A percentile compares a stretch with the other conserved stretches of the same genome.
phyloP scores from a whole-genome alignment of 1,140 invertebrate genomes.

The Caerostris extrusa region DNA sequence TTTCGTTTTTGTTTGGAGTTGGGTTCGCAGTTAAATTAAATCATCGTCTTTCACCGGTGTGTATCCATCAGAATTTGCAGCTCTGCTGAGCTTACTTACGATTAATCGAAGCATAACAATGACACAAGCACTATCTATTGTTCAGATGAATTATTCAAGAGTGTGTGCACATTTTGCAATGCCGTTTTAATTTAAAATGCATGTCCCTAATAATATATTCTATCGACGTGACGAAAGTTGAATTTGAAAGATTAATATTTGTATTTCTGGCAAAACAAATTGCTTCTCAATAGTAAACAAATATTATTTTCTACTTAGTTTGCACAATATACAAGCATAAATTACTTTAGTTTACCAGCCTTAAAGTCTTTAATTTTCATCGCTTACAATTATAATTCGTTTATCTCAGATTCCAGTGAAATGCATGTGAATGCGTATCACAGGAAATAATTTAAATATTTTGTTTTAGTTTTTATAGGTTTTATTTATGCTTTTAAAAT shows the following conservation, averaged over 20 bases:
- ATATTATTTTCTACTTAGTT: background rate
- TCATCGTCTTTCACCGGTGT: constrained; percentile 9
- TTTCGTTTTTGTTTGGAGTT: background rate
- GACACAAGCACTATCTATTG: background rate
- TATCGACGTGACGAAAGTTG: background rate
- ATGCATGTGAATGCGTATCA: too few species aligned
- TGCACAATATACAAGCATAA: background rate
- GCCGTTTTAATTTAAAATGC: background rate
- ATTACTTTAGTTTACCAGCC: too few species aligned
- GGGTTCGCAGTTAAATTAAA: constrained; percentile 29
- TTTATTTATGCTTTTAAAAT: too few species aligned
- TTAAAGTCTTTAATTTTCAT: too few species aligned
- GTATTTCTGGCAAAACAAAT: background rate
- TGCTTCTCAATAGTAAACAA: background rate
- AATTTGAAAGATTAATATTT: background rate
- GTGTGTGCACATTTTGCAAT: background rate
- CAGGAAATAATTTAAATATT: too few species aligned
- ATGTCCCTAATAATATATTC: background rate
- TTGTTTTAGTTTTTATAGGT: too few species aligned
- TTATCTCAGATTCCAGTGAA: too few species aligned
- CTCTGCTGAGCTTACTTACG: background rate
- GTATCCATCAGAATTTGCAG: constrained; percentile 15
- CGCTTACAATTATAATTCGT: too few species aligned
- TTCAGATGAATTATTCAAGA: constrained; percentile 1
- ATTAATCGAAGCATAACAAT: background rate